Evolutionary conservation across 2,113 vertebrate genomes (phyloP), one percentile per base, ranked within the genome.

Genomic region (Dromiciops gliroides): DNA sequence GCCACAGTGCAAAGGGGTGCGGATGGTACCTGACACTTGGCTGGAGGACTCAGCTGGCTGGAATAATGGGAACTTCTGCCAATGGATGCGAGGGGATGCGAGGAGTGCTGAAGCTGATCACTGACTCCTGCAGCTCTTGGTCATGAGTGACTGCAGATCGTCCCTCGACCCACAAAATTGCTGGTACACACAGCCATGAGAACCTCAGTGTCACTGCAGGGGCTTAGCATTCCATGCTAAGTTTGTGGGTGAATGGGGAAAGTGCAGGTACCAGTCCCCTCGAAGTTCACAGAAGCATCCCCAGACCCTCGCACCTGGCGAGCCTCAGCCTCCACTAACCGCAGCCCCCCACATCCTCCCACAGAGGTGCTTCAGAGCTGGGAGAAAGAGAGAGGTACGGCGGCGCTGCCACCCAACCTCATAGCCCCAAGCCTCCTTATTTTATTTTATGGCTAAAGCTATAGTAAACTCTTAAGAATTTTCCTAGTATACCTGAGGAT

Each of bases 131-230:
- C 11, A 99, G 97, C 95, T 98, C 99, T 0, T n/a, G 91, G 0
- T 99, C 97, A 0, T 98, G 99, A 94, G 98, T 97, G 92, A 99
- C 99, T 0, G 0, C 96, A 98, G 97, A 99, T 99, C 98, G 99
- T 99, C 19, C 99, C 99, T 0, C 98, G 99, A 88, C 99, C 99
- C 94, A 99, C 99, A 93, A 99, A 99, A 98, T 99, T 99, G 95
- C 99, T 99, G 97, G 99, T 99, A 98, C 99, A 99, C 92, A 99
- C 99, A 0, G 99, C 99, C 99, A 99, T 99, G 94, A 99, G 98
- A 37, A 99, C 99, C 98, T 99, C 99, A 0, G 99, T 98, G 97
- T 99, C 98, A 10, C 99, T 99, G 98, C 99, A 99, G 0, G 99
- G 99, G 97, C 99, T 97, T 99, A 99, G 90, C 99, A 99, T 98